Conservation (phyloP, 1,140 invertebrate species). For the Cyclina sinensis region DNA sequence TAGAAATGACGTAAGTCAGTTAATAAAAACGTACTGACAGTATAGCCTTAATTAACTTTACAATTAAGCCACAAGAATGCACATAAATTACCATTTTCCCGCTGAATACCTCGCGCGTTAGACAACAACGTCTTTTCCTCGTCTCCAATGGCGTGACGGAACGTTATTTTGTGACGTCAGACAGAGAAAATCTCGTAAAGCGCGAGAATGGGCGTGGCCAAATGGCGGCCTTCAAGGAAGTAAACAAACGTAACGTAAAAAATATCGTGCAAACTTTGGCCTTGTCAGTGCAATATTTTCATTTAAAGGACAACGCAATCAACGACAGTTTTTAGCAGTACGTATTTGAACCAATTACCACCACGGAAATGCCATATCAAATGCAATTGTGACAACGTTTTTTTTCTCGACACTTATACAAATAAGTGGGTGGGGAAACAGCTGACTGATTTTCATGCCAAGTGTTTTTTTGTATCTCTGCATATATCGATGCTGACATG, state of each 20-base stretch:
- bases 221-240: slow-evolving; percentile 34
- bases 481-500: too few relatives aligned
- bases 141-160: slow-evolving; percentile 67
- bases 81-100: slow-evolving; percentile 15
- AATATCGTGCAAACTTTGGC: too few relatives aligned
- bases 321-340: too few relatives aligned
- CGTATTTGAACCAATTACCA: too few relatives aligned
- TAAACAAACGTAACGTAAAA: slow-evolving; percentile 59
- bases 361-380: too few relatives aligned
- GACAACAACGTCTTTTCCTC: slow-evolving; percentile 29
- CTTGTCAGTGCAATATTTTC: too few relatives aligned
- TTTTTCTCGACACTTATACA: neutral
- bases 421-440: neutral
- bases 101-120: slow-evolving; percentile 43
- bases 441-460: too few relatives aligned
- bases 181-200: slow-evolving; percentile 38
- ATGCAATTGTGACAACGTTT: neutral
- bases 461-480: too few relatives aligned
- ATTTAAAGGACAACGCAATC: too few relatives aligned
- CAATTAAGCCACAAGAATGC: neutral
- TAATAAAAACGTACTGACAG: neutral
- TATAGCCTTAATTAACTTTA: neutral
- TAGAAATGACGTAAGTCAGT: slow-evolving; percentile 25
- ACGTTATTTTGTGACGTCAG: slow-evolving; percentile 66
- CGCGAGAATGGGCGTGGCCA: slow-evolving; percentile 60